These are phyloP conservation scores for Clytia hemisphaerica DNA, from an alignment of 30 jellyfish, hydroid and myxozoan genomes.

Conservation along the genomic window DNA sequence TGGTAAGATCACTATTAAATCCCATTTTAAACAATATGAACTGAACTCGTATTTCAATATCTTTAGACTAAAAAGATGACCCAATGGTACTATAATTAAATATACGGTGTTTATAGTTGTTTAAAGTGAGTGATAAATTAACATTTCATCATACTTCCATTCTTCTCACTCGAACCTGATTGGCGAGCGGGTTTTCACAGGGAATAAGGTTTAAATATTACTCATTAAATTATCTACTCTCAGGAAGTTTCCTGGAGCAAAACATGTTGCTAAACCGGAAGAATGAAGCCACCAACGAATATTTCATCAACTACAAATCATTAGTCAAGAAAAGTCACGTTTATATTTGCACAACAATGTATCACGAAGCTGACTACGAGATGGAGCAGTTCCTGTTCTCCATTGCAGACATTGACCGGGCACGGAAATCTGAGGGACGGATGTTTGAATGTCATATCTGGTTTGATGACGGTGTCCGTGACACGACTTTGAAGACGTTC, in stretches of 20 bases:
- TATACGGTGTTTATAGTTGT: no score
- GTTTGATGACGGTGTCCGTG: constrained; percentile 93
- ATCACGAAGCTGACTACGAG: constrained; percentile 87
- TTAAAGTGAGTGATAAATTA: no score
- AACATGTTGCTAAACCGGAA: constrained; percentile 66
- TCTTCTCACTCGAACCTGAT: no score
- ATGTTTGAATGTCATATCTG: constrained; percentile 71
- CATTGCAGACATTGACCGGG: constrained; percentile 78
- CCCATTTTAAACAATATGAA: no score
- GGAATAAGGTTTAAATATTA: no score
- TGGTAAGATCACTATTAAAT: constrained; percentile 63
- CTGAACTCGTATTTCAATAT: no score
- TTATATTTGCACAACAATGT: constrained; percentile 90
- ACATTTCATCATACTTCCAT: no score
- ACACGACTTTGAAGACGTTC: constrained; percentile 55
- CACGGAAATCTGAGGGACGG: constrained; percentile 75
- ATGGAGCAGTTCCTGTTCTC: constrained; percentile 80
- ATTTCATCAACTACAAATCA: constrained; percentile 57
- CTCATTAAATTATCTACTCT: background rate
- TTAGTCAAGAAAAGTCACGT: constrained; percentile 65
- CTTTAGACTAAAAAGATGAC: no score
- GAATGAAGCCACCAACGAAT: constrained; percentile 84
- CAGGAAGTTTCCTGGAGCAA: constrained; percentile 83
- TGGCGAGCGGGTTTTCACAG: no score
- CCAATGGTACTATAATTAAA: no score